Evolutionary conservation across 2,888 invertebrate genomes (phyloP), one percentile per base, ranked within the genome.

Genomic region (Eupithecia subfuscata): DNA sequence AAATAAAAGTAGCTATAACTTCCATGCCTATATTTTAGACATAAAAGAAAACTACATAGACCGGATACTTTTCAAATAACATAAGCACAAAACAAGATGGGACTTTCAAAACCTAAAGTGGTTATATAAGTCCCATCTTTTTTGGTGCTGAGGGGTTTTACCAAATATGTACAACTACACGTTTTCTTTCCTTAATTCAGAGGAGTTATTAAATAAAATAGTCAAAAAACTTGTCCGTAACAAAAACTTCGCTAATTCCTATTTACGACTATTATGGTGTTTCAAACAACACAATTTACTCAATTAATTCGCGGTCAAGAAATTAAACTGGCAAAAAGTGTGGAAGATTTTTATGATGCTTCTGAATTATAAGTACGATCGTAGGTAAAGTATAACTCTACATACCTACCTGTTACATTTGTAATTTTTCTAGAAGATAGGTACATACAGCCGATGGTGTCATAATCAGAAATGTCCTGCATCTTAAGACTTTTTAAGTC

Each of bases 281-380:
- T 14, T 40, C 22, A 40, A 68, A 22, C 22, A 67, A 43, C 68
- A 68, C 67, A 37, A 40, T 67, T 67, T 67, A 67, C 22, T 43
- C 7, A 68, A 68, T 68, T 45, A 67, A 68, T 43, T 43, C 68
- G 40, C 68, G 40, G 43, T 43, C 22, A 45, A 25, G 65, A 67
- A 22, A n/a, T 67, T 64, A 64, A 64, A 64, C 43, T 22, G 43
- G 16, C 40, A 68, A 68, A 68, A 68, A 40, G 9, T 69, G 22
- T 34, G 40, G 40, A 68, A 68, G 22, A 45, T 43, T 68, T 68
- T 68, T 40, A 68, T 25, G 7, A 68, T 18, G n/a, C 12, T 67
- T 11, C 12, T 40, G 40, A 67, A 64, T 60, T 25, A 6, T 60
- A 60, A 34, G 34, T 18, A 64, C 18, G 30, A 60, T 25, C 60